Evolutionary conservation across 2,888 invertebrate species (phyloP).

Genomic region (Catocala nupta): DNA sequence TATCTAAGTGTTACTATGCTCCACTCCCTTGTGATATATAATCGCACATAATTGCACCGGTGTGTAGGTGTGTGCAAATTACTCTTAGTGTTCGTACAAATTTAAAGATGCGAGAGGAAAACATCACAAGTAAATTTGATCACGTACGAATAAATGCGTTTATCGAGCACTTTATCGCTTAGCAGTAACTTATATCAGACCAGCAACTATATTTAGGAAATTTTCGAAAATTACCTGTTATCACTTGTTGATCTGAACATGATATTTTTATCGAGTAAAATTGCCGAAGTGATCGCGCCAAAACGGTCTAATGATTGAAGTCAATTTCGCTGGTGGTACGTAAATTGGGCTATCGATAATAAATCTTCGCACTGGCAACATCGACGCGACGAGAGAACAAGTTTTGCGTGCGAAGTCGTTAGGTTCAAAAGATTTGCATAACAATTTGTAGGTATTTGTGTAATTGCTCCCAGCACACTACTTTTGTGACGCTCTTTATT

Average conservation of each 20-base stretch:
- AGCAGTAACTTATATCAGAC: conserved; percentile 23
- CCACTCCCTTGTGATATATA: conserved; percentile 12
- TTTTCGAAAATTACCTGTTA: conserved; percentile 44
- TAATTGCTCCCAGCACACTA: conserved; percentile 44
- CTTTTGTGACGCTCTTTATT: conserved; percentile 34
- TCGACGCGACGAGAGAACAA: conserved; percentile 55
- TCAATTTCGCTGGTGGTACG: conserved; percentile 49
- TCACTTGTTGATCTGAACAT: conserved; percentile 42
- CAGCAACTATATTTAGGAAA: conserved; percentile 27
- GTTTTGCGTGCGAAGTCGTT: conserved; percentile 65
- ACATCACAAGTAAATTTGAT: conserved; percentile 32
- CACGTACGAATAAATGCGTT: conserved; percentile 42
- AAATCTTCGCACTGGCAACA: conserved; percentile 68
- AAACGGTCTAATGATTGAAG: conserved; percentile 55
- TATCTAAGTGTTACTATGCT: too few relatives aligned
- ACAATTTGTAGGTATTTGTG: conserved; percentile 57
- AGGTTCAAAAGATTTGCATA: conserved; percentile 68
- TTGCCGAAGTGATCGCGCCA: conserved; percentile 50
- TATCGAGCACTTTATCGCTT: conserved; percentile 42
- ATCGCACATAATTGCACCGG: conserved; percentile 46
- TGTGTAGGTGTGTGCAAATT: conserved; percentile 24
- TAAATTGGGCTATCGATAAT: conserved; percentile 67
- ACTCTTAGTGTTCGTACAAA: conserved; percentile 8
- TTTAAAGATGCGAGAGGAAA: conserved; percentile 22
- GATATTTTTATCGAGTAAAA: conserved; percentile 51